Evolutionary conservation across 2,797 vertebrate species (phyloP).

Genomic region (Microctenopoma steveboyesi): DNA sequence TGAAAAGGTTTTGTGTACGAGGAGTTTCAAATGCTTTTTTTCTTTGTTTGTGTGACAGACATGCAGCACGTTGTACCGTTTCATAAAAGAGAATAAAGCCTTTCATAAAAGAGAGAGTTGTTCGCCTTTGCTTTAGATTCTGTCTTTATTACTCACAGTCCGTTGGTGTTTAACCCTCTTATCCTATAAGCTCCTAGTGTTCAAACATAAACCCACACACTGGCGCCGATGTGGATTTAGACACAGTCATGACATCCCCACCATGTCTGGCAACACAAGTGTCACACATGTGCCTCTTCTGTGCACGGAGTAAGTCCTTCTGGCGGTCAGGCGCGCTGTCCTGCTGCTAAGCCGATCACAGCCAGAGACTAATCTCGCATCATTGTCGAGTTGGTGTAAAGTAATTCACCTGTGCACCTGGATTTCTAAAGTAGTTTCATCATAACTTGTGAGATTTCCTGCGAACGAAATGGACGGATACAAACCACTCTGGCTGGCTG

Average conservation of each 20-base stretch:
- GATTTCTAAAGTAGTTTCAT: slow-evolving; percentile 37
- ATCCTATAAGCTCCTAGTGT: slow-evolving; percentile 25
- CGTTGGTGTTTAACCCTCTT: slow-evolving; percentile 23
- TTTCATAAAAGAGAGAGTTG: slow-evolving; percentile 15
- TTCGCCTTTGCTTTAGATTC: neutral
- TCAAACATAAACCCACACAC: slow-evolving; percentile 14
- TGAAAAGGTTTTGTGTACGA: neutral
- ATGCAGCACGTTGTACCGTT: neutral
- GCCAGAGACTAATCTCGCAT: neutral
- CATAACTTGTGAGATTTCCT: slow-evolving; percentile 29
- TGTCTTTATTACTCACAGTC: slow-evolving; percentile 13
- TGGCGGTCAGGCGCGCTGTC: slow-evolving; percentile 7
- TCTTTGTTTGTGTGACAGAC: neutral
- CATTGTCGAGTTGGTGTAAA: neutral
- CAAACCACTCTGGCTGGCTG: slow-evolving; percentile 41
- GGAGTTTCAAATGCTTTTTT: neutral
- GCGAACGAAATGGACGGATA: slow-evolving; percentile 26
- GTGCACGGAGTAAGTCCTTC: slow-evolving; percentile 18
- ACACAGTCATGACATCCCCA: slow-evolving; percentile 4
- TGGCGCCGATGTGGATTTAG: slow-evolving; percentile 14
- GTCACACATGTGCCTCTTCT: slow-evolving; percentile 13
- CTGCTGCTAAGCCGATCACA: slow-evolving; percentile 24
- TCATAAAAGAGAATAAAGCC: slow-evolving; percentile 5
- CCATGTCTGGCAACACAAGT: slow-evolving; percentile 2
- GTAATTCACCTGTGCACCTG: slow-evolving; percentile 36